Evolutionary conservation across 2,113 vertebrate species (phyloP).

Genomic region (Aegotheles bennettii): DNA sequence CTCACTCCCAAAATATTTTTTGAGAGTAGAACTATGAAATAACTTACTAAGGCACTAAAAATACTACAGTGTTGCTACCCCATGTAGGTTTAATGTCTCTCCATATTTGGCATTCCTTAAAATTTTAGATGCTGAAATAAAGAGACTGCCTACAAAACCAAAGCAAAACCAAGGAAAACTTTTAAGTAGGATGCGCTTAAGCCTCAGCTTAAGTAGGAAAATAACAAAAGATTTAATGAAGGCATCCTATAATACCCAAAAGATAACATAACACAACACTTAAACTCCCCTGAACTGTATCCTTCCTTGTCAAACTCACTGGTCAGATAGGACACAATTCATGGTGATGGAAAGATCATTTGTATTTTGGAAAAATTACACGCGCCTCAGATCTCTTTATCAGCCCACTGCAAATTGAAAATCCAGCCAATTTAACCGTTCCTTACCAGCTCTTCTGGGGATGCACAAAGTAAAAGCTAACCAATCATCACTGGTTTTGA

Average conservation of each 20-base stretch:
- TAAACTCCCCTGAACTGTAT: background rate
- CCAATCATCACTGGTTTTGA: background rate
- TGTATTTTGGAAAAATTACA: background rate
- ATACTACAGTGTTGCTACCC: background rate
- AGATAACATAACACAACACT: background rate
- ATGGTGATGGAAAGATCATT: background rate
- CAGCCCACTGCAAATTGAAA: background rate
- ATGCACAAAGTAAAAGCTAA: background rate
- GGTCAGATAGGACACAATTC: background rate
- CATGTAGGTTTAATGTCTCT: background rate
- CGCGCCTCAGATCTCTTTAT: background rate
- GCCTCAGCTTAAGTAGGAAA: background rate
- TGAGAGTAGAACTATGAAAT: background rate
- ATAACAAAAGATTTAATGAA: background rate
- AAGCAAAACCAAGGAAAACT: background rate
- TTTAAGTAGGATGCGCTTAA: background rate
- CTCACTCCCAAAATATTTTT: background rate
- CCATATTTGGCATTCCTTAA: background rate
- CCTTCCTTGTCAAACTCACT: background rate
- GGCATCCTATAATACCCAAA: background rate
- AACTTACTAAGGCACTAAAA: background rate
- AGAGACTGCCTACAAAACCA: background rate
- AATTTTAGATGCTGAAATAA: background rate
- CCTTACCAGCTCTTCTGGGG: background rate
- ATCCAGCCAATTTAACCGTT: background rate